Evolutionary conservation across 2,797 vertebrate genomes (phyloP).

Genomic region (Synaphobranchus kaupii): DNA sequence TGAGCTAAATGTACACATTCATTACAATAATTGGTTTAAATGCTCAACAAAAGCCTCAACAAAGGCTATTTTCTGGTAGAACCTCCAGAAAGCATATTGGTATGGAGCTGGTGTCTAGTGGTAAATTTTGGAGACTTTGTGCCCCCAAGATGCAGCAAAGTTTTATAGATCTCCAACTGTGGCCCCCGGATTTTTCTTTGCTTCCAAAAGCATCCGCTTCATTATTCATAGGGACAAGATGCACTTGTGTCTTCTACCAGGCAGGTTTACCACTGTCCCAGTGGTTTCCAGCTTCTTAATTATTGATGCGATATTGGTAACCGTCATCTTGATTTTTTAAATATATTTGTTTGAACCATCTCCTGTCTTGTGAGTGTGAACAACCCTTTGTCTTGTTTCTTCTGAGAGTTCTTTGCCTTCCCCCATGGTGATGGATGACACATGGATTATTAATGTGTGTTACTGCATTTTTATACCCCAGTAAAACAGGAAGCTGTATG

Average conservation of each 20-base stretch:
- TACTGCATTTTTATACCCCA: conserved; percentile 6
- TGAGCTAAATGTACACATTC: background rate
- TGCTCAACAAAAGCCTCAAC: background rate
- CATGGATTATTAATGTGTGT: background rate
- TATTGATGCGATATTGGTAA: background rate
- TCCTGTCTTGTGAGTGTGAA: background rate
- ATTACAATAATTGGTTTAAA: background rate
- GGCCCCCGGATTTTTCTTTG: too few species aligned
- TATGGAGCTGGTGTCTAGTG: too few species aligned
- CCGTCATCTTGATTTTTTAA: background rate
- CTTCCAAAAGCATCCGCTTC: too few species aligned
- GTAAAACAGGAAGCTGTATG: background rate
- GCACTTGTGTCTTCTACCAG: too few species aligned
- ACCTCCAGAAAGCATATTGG: too few species aligned
- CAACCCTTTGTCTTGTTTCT: background rate
- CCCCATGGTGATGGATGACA: background rate
- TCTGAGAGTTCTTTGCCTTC: background rate
- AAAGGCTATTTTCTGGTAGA: too few species aligned
- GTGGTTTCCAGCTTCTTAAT: background rate
- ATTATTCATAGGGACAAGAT: too few species aligned
- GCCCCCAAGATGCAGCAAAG: too few species aligned
- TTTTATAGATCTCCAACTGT: too few species aligned
- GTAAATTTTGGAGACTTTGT: too few species aligned
- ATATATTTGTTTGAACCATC: background rate
- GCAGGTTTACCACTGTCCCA: background rate